phyloP scores from a whole-genome alignment of 2,888 invertebrate species.

The Agonopterix subpropinquella region DNA sequence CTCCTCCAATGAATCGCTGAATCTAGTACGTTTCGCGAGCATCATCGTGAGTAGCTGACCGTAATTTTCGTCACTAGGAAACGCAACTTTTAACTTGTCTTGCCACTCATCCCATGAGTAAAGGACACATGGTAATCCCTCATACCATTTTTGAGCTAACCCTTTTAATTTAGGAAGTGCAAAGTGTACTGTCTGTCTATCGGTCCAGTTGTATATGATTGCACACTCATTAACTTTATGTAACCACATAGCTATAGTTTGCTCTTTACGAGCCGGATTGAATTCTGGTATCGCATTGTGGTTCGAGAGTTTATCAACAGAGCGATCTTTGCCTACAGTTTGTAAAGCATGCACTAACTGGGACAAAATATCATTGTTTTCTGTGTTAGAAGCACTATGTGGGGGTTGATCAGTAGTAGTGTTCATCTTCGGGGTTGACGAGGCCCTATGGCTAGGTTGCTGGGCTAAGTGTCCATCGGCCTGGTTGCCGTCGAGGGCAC shows the following conservation, averaged over 20 bases:
- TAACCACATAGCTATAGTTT: conserved; percentile 12
- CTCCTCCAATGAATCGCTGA: background rate
- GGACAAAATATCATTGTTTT: too few species aligned
- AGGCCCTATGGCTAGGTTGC: too few species aligned
- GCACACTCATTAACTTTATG: conserved; percentile 13
- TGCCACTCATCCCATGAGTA: conserved; percentile 6
- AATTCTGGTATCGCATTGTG: conserved; percentile 3
- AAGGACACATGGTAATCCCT: conserved; percentile 13
- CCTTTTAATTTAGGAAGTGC: conserved; percentile 3
- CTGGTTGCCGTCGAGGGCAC: too few species aligned
- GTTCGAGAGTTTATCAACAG: too few species aligned
- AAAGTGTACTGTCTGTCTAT: conserved; percentile 8
- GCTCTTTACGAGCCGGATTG: conserved; percentile 5
- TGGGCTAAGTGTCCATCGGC: too few species aligned
- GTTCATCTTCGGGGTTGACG: too few species aligned
- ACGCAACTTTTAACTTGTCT: background rate
- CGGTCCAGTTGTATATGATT: conserved; percentile 13
- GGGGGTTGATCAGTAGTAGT: too few species aligned
- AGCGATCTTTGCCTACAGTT: too few species aligned
- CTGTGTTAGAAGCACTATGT: too few species aligned
- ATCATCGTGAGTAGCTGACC: background rate
- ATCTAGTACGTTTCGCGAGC: background rate
- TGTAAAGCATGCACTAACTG: too few species aligned
- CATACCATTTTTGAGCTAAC: conserved; percentile 14
- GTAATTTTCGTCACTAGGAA: conserved; percentile 2